These are phyloP conservation scores for Struthio camelus DNA, from an alignment of 2,113 vertebrate genomes.

Conservation along the genomic window DNA sequence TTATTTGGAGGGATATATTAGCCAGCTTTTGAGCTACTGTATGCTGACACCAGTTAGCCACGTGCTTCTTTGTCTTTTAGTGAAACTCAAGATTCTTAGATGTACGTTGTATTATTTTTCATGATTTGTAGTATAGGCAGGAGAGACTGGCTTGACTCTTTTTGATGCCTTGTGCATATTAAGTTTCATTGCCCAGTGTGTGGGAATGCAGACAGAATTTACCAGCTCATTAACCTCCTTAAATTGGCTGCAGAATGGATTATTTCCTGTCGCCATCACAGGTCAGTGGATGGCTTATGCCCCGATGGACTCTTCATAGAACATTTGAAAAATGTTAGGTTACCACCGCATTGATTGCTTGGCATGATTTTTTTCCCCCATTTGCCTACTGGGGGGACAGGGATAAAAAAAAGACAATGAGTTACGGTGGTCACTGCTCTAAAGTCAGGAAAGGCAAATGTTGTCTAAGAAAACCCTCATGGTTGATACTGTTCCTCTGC, in stretches of 20 bases:
- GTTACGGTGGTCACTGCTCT: not conserved
- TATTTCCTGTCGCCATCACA: conserved; percentile 34
- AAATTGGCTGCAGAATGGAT: conserved; percentile 30
- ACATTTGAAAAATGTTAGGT: not conserved
- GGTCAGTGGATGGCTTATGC: not conserved
- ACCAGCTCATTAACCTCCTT: conserved; percentile 60
- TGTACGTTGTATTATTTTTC: conserved; percentile 28
- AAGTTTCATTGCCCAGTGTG: conserved; percentile 45
- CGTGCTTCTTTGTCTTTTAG: not conserved
- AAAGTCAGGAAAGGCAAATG: not conserved
- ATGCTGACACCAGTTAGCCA: not conserved
- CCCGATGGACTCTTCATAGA: not conserved
- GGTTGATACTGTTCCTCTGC: not conserved
- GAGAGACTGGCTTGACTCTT: not conserved
- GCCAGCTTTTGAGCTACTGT: not conserved
- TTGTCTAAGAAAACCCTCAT: not conserved
- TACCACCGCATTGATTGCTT: not conserved
- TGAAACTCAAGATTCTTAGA: conserved; percentile 13
- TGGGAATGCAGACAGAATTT: conserved; percentile 51
- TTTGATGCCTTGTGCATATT: conserved; percentile 17
- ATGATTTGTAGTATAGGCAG: conserved; percentile 29
- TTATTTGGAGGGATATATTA: not conserved
- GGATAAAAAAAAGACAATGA: not conserved
- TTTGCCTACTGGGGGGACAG: rapidly evolving
- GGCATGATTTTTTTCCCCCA: not conserved